A percentile compares a stretch with the other conserved stretches of the same genome.
phyloP scores from a whole-genome alignment of 1,140 invertebrate species.

The Drosophila kanapiae region DNA sequence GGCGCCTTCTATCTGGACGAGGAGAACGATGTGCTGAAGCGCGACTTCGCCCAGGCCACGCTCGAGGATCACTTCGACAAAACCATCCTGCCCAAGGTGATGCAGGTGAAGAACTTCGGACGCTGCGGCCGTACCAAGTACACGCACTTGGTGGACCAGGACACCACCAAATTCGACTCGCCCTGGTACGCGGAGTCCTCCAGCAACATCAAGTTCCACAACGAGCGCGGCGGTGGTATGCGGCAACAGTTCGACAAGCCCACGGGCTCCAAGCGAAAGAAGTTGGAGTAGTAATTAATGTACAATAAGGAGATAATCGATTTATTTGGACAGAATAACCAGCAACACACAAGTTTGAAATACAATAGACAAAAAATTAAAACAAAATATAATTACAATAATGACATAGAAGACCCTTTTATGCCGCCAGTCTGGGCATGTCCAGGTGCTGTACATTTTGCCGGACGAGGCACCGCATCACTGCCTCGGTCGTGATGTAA shows the following conservation, averaged over 20 bases:
- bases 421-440: background rate
- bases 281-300: conserved; percentile 64
- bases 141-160: conserved; percentile 99
- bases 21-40: conserved; percentile 96
- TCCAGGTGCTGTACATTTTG: conserved; percentile 29
- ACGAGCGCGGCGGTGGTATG: conserved; percentile 96
- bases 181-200: conserved; percentile 97
- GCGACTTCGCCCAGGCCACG: conserved; percentile 98
- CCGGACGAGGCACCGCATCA: conserved; percentile 62
- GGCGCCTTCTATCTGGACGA: conserved; percentile 99
- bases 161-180: conserved; percentile 99
- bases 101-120: conserved; percentile 99
- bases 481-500: conserved; percentile 55
- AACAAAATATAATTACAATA: conserved; percentile 1
- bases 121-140: conserved; percentile 99
- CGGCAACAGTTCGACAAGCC: conserved; percentile 97
- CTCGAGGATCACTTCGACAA: conserved; percentile 99
- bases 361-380: background rate
- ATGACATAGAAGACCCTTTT: too few relatives aligned
- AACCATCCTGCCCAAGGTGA: conserved; percentile 99
- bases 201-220: conserved; percentile 94
- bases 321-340: conserved; percentile 25
- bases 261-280: conserved; percentile 89
- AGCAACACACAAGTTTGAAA: conserved; percentile 10
- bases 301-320: conserved; percentile 1